phyloP scores from a whole-genome alignment of 2,888 invertebrate genomes.

The Scaptomyza cyrtandrae region DNA sequence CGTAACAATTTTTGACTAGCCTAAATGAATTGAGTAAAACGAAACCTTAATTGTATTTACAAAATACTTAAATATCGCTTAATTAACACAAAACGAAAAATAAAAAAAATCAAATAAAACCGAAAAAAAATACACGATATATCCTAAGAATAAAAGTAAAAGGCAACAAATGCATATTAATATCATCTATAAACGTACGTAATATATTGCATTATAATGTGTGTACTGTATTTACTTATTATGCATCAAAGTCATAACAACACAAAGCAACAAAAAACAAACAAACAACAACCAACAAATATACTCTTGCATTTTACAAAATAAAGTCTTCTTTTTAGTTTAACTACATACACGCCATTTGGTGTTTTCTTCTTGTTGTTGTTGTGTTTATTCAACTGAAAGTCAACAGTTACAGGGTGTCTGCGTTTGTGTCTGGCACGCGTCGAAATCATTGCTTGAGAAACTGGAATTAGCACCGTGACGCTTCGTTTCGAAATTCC shows the following conservation, averaged over 20 bases:
- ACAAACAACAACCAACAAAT: slow-evolving; percentile 58
- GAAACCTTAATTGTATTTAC: slow-evolving; percentile 74
- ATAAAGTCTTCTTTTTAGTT: slow-evolving; percentile 82
- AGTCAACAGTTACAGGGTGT: slow-evolving; percentile 61
- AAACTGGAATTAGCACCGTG: slow-evolving; percentile 56
- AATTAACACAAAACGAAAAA: slow-evolving; percentile 34
- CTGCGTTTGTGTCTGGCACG: slow-evolving; percentile 46
- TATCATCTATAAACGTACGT: slow-evolving; percentile 52
- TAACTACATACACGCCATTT: slow-evolving; percentile 67
- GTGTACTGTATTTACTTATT: slow-evolving; percentile 70
- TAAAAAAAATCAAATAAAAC: slow-evolving; percentile 10
- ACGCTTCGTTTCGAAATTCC: slow-evolving; percentile 61
- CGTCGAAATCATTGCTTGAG: slow-evolving; percentile 21
- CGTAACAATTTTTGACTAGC: slow-evolving; percentile 72
- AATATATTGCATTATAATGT: slow-evolving; percentile 62
- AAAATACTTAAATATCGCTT: slow-evolving; percentile 79
- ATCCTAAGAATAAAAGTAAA: slow-evolving; percentile 56
- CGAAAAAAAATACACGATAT: slow-evolving; percentile 26
- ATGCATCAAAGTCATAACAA: slow-evolving; percentile 67
- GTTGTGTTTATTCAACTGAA: slow-evolving; percentile 55
- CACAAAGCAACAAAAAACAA: slow-evolving; percentile 54
- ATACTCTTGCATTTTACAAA: slow-evolving; percentile 82
- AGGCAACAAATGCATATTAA: slow-evolving; percentile 47
- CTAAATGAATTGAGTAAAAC: slow-evolving; percentile 71
- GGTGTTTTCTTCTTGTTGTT: slow-evolving; percentile 31